phyloP scores from a whole-genome alignment of 2,888 invertebrate genomes.

The Idaea biselata region DNA sequence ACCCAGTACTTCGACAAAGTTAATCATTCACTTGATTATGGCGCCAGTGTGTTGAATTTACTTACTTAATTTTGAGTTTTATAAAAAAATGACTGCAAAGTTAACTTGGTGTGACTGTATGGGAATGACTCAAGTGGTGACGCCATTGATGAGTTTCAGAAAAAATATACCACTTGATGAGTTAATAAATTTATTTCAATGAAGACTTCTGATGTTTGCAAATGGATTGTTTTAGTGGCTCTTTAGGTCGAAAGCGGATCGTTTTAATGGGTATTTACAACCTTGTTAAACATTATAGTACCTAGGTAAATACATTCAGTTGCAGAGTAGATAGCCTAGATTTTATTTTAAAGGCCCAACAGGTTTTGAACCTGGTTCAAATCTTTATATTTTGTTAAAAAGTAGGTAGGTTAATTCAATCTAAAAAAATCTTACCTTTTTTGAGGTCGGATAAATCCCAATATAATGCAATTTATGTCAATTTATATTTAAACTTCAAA shows the following conservation, averaged over 20 bases:
- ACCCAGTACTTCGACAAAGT: constrained; percentile 53
- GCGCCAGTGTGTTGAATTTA: neutral
- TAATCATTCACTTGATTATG: neutral
- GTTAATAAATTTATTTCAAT: constrained; percentile 63
- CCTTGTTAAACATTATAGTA: neutral
- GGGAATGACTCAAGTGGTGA: constrained; percentile 48
- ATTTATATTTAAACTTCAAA: neutral
- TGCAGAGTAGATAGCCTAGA: too few species aligned
- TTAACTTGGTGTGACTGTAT: constrained; percentile 7
- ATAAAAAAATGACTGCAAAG: neutral
- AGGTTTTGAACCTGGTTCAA: too few species aligned
- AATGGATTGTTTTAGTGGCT: constrained; percentile 1
- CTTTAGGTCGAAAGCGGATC: neutral
- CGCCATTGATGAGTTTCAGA: constrained; percentile 53
- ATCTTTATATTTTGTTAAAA: too few species aligned
- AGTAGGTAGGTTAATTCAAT: too few species aligned
- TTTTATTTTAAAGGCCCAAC: too few species aligned
- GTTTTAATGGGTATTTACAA: neutral
- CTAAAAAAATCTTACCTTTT: too few species aligned
- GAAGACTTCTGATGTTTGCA: constrained; percentile 35
- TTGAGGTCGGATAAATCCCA: too few species aligned
- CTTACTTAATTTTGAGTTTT: neutral
- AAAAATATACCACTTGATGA: constrained; percentile 49
- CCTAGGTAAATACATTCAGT: too few species aligned
- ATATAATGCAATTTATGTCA: neutral